Evolutionary conservation across 1,140 invertebrate species (phyloP).

Genomic region (Drosophila melanica): DNA sequence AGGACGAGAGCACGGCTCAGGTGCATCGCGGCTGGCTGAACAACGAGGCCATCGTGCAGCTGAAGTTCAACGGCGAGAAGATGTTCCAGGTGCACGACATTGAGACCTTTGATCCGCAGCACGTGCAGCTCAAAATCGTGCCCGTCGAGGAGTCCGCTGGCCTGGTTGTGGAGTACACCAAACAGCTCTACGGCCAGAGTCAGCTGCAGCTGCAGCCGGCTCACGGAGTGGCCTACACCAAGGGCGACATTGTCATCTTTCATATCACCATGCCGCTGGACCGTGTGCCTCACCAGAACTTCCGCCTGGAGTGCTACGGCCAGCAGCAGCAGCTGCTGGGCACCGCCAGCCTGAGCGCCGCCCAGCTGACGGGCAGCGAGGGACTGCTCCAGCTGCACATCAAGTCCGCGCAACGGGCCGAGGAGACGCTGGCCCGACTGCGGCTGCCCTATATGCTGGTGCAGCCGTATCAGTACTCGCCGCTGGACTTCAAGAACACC

Average conservation of each 20-base stretch:
- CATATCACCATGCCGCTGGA: slow-evolving; percentile 85
- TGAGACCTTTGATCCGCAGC: slow-evolving; percentile 77
- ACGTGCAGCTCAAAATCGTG: slow-evolving; percentile 71
- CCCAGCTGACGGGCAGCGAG: slow-evolving; percentile 86
- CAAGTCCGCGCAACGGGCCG: slow-evolving; percentile 86
- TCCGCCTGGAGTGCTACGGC: slow-evolving; percentile 66
- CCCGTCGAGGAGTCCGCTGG: slow-evolving; percentile 69
- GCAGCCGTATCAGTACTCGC: slow-evolving; percentile 88
- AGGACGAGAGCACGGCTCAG: slow-evolving; percentile 80
- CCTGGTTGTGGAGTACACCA: slow-evolving; percentile 68
- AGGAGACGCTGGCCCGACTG: slow-evolving; percentile 87
- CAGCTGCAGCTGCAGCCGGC: slow-evolving; percentile 61
- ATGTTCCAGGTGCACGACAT: slow-evolving; percentile 83
- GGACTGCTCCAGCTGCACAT: slow-evolving; percentile 91
- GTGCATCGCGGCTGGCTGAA: slow-evolving; percentile 92
- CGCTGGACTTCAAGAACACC: slow-evolving; percentile 91
- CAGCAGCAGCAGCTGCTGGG: slow-evolving; percentile 87
- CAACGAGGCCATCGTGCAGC: slow-evolving; percentile 90
- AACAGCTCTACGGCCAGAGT: slow-evolving; percentile 72
- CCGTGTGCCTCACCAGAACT: slow-evolving; percentile 50
- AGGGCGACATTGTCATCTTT: slow-evolving; percentile 73
- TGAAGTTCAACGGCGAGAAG: slow-evolving; percentile 87
- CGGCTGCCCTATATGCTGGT: slow-evolving; percentile 87
- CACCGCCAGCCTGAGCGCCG: slow-evolving; percentile 89
- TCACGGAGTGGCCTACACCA: slow-evolving; percentile 69